phyloP scores from a whole-genome alignment of 2,797 vertebrate species.

The Lophotriccus pileatus region DNA sequence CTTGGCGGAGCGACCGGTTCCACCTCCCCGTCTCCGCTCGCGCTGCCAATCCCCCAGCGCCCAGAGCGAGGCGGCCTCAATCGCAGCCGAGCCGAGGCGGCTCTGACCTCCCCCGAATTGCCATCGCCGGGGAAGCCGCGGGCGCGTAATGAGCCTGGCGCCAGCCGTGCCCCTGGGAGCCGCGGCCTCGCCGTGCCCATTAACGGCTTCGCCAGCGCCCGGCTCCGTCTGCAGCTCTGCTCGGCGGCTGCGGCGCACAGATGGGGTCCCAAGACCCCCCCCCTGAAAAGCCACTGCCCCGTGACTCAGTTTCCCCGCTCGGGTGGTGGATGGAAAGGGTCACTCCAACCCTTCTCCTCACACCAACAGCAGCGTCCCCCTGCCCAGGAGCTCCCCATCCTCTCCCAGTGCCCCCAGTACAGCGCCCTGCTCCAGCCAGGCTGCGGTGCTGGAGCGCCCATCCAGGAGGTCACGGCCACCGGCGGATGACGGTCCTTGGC shows the following conservation, averaged over 20 bases:
- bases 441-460: accelerated
- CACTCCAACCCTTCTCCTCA: not conserved
- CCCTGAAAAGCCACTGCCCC: accelerated
- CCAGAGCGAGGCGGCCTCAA: constrained; percentile 30
- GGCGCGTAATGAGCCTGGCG: constrained; percentile 14
- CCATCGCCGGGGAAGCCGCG: not conserved
- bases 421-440: not conserved
- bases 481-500: not conserved
- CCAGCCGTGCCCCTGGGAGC: not conserved
- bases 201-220: not conserved
- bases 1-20: not conserved
- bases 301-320: not conserved
- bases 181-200: not conserved
- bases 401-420: not conserved
- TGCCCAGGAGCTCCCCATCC: too few relatives aligned
- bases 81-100: constrained; percentile 4
- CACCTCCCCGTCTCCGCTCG: accelerated
- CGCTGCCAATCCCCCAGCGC: not conserved
- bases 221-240: not conserved
- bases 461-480: not conserved
- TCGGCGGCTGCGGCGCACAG: not conserved
- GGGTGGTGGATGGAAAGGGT: not conserved
- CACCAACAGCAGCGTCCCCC: not conserved
- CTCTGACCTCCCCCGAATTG: constrained; percentile 52
- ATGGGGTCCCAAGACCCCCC: accelerated